phyloP scores from a whole-genome alignment of 2,888 invertebrate genomes.

The Rapana venosa region DNA sequence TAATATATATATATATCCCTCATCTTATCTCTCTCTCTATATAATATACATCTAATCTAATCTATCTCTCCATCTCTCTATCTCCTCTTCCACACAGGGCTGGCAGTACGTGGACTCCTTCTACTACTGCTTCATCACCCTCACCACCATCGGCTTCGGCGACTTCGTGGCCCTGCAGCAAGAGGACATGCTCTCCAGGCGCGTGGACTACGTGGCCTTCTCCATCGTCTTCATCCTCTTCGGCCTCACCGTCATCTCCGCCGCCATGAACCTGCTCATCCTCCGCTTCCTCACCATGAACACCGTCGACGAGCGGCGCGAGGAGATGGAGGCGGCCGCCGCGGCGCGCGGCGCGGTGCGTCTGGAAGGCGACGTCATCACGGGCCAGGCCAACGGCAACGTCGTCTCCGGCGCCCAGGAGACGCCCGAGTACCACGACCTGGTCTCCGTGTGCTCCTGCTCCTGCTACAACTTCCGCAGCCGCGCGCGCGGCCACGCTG shows the following conservation, averaged over 20 bases:
- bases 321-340: conserved; percentile 96
- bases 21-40: no score
- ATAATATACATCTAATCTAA: no score
- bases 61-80: background rate
- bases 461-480: conserved; percentile 83
- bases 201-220: conserved; percentile 97
- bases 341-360: conserved; percentile 96
- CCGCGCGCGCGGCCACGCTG: background rate
- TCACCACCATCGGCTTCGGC: conserved; percentile 98
- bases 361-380: conserved; percentile 96
- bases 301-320: conserved; percentile 92
- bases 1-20: no score
- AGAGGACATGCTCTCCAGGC: conserved; percentile 93
- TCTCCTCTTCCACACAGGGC: conserved; percentile 84
- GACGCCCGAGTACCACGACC: conserved; percentile 82
- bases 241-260: conserved; percentile 98
- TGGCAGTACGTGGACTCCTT: conserved; percentile 94
- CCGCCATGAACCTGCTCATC: conserved; percentile 97
- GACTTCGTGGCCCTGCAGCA: conserved; percentile 99
- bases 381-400: conserved; percentile 76
- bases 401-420: conserved; percentile 81
- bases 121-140: conserved; percentile 99
- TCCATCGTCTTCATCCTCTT: conserved; percentile 99
- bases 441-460: conserved; percentile 90
- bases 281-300: conserved; percentile 97